A percentile compares a stretch with the other conserved stretches of the same genome.
These are phyloP conservation scores for Amblyjoppa fuscipennis DNA, from an alignment of 2,888 invertebrate species.

Conservation along the genomic window DNA sequence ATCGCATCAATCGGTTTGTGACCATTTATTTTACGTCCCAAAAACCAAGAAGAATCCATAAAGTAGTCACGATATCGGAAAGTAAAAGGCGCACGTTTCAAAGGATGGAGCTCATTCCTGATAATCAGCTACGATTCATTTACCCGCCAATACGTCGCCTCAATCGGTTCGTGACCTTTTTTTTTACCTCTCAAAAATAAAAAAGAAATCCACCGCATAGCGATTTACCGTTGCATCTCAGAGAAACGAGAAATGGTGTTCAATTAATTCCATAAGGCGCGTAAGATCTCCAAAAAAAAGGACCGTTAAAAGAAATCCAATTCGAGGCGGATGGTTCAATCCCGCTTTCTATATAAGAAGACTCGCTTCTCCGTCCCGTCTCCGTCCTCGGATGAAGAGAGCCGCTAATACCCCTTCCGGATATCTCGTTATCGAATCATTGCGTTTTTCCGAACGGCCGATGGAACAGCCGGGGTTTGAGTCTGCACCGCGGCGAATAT, in stretches of 20 bases:
- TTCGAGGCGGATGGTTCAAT: constrained; percentile 21
- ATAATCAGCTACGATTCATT: too few relatives aligned
- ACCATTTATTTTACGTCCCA: too few relatives aligned
- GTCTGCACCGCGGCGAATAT: constrained; percentile 2
- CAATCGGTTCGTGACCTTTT: not conserved
- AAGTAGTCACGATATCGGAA: too few relatives aligned
- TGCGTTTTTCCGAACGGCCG: constrained; percentile 31
- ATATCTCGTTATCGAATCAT: constrained; percentile 56
- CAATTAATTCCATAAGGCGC: constrained; percentile 1
- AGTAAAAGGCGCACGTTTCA: not conserved
- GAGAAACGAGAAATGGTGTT: not conserved
- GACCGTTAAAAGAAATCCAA: constrained; percentile 35
- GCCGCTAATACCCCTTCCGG: constrained; percentile 36
- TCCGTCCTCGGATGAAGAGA: constrained; percentile 6
- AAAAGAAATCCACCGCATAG: not conserved
- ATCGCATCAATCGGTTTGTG: too few relatives aligned
- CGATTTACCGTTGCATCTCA: not conserved
- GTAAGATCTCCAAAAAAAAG: not conserved
- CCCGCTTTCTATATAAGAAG: constrained; percentile 1
- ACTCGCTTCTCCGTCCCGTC: constrained; percentile 14
- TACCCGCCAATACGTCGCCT: not conserved
- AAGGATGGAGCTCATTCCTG: not conserved
- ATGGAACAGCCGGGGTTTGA: not conserved
- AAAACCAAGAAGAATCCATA: too few relatives aligned
- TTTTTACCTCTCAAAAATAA: not conserved